These are phyloP conservation scores for Drosophila azteca DNA, from an alignment of 1,140 invertebrate genomes.

Conservation along the genomic window DNA sequence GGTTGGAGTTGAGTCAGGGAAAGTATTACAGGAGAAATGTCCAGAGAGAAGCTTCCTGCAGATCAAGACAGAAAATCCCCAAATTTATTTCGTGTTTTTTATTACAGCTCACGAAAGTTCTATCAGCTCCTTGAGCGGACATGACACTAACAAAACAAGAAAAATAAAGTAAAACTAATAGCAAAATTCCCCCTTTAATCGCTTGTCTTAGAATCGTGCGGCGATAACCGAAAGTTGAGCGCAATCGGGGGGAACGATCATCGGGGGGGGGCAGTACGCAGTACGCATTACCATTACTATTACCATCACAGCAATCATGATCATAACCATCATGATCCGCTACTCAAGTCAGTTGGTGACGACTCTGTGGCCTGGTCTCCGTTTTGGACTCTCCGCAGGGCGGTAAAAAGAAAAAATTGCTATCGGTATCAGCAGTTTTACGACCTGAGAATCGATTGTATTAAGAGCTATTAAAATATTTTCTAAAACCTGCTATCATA, in stretches of 20 bases:
- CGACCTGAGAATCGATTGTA: conserved; percentile 78
- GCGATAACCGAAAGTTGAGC: conserved; percentile 30
- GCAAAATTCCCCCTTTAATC: conserved; percentile 22
- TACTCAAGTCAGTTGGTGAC: conserved; percentile 34
- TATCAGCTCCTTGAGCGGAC: too few relatives aligned
- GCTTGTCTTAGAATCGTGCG: neutral
- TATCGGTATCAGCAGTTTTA: conserved; percentile 71
- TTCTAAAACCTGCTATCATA: conserved; percentile 79
- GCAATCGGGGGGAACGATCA: conserved; percentile 25
- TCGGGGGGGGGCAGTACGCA: neutral
- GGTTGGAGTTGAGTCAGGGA: too few relatives aligned
- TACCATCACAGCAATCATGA: conserved; percentile 18
- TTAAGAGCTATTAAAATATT: conserved; percentile 82
- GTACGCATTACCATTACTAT: conserved; percentile 6
- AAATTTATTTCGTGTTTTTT: too few relatives aligned
- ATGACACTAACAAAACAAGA: too few relatives aligned
- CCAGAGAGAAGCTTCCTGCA: too few relatives aligned
- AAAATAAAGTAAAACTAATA: neutral
- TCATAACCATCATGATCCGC: conserved; percentile 14
- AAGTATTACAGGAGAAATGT: too few relatives aligned
- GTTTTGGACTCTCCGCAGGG: conserved; percentile 2
- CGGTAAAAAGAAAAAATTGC: conserved; percentile 24
- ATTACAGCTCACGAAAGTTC: too few relatives aligned
- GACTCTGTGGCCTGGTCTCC: conserved; percentile 19
- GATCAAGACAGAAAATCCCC: too few relatives aligned